phyloP scores from a whole-genome alignment of 2,888 invertebrate species.

The Lasioglossum marginatum region DNA sequence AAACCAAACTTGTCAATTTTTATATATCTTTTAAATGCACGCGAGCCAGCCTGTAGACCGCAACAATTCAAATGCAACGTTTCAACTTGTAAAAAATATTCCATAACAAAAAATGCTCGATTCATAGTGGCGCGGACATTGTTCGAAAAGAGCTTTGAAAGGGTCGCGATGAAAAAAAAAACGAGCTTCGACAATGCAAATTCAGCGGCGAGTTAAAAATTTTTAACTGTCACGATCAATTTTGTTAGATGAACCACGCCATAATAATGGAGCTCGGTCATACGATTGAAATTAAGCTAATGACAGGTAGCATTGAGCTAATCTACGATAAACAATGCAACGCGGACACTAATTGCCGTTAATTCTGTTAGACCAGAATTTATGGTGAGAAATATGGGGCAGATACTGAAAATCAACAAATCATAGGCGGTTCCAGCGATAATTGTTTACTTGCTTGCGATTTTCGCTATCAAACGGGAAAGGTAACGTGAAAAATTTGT shows the following conservation, averaged over 20 bases:
- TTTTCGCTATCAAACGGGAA: not conserved
- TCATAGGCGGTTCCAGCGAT: no score
- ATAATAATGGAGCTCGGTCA: not conserved
- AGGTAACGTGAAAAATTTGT: not conserved
- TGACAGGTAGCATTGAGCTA: not conserved
- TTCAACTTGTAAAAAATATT: not conserved
- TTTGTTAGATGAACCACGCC: not conserved
- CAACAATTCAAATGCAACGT: not conserved
- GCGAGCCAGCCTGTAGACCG: not conserved
- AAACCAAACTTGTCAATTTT: not conserved
- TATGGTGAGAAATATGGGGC: not conserved
- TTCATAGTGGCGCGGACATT: not conserved
- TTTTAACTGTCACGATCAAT: conserved; percentile 36
- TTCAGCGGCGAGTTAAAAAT: conserved; percentile 31
- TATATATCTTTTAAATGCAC: not conserved
- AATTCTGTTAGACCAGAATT: not conserved
- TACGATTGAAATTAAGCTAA: conserved; percentile 7
- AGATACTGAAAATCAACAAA: not conserved
- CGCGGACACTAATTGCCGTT: not conserved
- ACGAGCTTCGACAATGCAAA: not conserved
- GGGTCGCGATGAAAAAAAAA: not conserved
- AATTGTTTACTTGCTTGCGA: not conserved
- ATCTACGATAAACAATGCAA: conserved; percentile 3
- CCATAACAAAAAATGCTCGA: not conserved
- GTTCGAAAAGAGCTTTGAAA: not conserved